Evolutionary conservation across 2,797 vertebrate species (phyloP).

Genomic region (Columba guinea): DNA sequence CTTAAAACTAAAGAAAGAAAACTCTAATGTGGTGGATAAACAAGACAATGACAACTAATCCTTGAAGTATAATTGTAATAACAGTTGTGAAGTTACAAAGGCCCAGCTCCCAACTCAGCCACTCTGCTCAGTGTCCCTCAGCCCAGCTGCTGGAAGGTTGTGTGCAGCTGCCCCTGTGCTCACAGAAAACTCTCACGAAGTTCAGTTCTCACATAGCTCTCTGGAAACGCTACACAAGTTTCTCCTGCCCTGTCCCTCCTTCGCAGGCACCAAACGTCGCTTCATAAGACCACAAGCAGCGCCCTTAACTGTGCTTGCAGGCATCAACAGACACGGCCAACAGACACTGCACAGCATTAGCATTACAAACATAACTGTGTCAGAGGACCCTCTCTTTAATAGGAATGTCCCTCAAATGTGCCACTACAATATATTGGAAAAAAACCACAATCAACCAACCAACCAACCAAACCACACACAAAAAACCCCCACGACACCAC

Average conservation of each 20-base stretch:
- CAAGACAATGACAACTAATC: neutral
- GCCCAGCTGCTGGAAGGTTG: neutral
- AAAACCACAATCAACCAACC: no score
- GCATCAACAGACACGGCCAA: accelerated
- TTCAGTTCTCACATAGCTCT: neutral
- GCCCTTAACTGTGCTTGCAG: neutral
- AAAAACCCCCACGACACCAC: no score
- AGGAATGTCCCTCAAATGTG: neutral
- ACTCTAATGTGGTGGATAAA: neutral
- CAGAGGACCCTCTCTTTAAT: neutral
- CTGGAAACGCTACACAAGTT: neutral
- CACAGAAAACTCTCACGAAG: neutral
- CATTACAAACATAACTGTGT: neutral
- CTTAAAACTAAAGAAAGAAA: neutral
- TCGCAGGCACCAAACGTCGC: neutral
- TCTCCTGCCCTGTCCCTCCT: neutral
- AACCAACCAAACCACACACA: no score
- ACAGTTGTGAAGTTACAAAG: neutral
- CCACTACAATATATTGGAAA: neutral
- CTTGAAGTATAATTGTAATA: neutral
- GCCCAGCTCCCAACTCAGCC: neutral
- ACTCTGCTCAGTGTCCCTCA: neutral
- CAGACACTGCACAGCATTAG: no score
- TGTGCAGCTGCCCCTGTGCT: neutral
- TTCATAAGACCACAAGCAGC: neutral